Percentiles rank a stretch among this genome's conserved stretches.
These are phyloP conservation scores for Meteorus cinctellus DNA, from an alignment of 2,888 invertebrate genomes.

Conservation along the genomic window DNA sequence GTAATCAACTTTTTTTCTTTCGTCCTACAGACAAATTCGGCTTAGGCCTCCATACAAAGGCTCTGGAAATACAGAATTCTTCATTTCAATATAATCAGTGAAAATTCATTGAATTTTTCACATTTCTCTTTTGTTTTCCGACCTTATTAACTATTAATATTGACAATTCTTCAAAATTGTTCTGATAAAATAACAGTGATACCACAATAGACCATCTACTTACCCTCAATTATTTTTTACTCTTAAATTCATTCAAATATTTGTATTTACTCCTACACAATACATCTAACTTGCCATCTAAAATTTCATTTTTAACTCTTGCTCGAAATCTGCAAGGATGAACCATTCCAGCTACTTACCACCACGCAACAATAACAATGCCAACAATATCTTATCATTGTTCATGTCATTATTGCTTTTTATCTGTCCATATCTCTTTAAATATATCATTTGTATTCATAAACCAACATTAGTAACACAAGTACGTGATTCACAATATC, in stretches of 20 bases:
- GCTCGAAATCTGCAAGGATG: not conserved
- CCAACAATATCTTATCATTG: not conserved
- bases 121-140: not conserved
- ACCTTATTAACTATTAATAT: not conserved
- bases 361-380: not conserved
- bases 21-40: not conserved
- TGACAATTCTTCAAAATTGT: not conserved
- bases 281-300: not conserved
- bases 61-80: conserved; percentile 17
- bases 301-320: not conserved
- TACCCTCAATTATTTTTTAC: conserved; percentile 48
- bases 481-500: not conserved
- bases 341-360: conserved; percentile 13
- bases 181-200: conserved; percentile 10
- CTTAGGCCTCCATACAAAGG: not conserved
- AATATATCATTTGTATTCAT: not conserved
- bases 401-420: not conserved
- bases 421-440: not conserved
- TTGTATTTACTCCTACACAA: not conserved
- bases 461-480: not conserved
- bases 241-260: not conserved
- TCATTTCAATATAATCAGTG: not conserved
- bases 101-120: not conserved
- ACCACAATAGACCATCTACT: conserved; percentile 53
- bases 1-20: not conserved